phyloP scores from a whole-genome alignment of 2,113 vertebrate genomes.

The Dunckerocampus dactyliophorus region DNA sequence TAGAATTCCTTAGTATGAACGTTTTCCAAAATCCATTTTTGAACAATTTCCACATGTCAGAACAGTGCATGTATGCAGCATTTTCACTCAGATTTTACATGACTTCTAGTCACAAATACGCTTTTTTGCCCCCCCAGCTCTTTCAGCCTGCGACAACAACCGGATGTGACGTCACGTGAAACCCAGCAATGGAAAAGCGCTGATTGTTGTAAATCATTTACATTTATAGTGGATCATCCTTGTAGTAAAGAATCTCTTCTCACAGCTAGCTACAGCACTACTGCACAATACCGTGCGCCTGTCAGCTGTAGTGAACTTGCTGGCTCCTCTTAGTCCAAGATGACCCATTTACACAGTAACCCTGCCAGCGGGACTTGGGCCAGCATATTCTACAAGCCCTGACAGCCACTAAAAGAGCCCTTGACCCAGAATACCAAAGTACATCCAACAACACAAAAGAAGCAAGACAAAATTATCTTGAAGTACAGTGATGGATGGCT shows the following conservation, averaged over 20 bases:
- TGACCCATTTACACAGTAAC: conserved; percentile 67
- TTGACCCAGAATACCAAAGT: conserved; percentile 77
- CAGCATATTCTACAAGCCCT: conserved; percentile 74
- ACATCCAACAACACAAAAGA: conserved; percentile 64
- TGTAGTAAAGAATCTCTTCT: too few relatives aligned
- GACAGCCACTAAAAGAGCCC: conserved; percentile 75
- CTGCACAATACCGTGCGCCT: conserved; percentile 68
- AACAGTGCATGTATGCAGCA: too few relatives aligned
- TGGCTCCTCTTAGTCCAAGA: conserved; percentile 65
- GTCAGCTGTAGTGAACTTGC: conserved; percentile 71
- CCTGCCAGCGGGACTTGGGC: conserved; percentile 79
- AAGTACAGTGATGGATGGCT: background rate
- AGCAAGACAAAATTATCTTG: conserved; percentile 10
- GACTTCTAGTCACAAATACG: too few relatives aligned
- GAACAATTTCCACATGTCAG: too few relatives aligned
- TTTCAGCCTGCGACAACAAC: too few relatives aligned
- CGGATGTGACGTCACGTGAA: too few relatives aligned
- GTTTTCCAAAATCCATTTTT: too few relatives aligned
- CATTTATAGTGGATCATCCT: too few relatives aligned
- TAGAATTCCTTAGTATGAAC: too few relatives aligned
- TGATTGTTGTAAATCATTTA: conserved; percentile 4
- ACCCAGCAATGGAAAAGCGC: too few relatives aligned
- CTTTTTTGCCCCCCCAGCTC: too few relatives aligned
- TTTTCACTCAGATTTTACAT: too few relatives aligned
- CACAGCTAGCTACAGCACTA: conserved; percentile 43